Evolutionary conservation across 2,797 vertebrate species (phyloP), one percentile per base, ranked within the genome.

Genomic region (Dallia pectoralis): DNA sequence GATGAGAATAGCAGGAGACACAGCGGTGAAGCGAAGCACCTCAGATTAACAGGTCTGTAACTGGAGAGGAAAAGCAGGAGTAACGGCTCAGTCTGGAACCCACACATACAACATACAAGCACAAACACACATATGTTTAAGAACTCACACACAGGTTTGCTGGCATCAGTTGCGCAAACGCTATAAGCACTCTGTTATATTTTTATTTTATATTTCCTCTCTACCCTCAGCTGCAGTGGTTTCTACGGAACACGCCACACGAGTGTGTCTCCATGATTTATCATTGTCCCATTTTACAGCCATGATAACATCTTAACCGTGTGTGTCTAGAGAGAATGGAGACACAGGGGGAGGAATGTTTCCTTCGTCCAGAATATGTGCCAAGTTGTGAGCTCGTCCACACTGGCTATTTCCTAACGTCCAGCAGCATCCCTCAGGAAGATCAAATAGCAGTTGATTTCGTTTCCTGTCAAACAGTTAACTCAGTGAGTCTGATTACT

Each of bases 1-100:
- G 74, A 75, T 66, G 65, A 69, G 77, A 81, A 71, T 70, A 75
- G 79, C 75, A 78, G 75, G 70, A 82, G 74, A 74, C 74, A 75
- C 74, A 75, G 59, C 59, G 32, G 48, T 56, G 48, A 70, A 59
- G 64, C 67, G 29, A 12, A 56, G 30, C 12, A 25, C 25, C 74
- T 69, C 70, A 53, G 61, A 76, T 78, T 69, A 49, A 70, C 70
- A 78, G 53, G 27, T 40, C 74, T 65, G 33, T 68, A 67, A 77
- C n/a, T 63, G 44, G 66, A 66, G n/a, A 15, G 75, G 67, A 79
- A 63, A 67, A 71, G n/a, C 27, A 32, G 32, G 47, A 73, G 61
- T 36, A 19, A 73, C 36, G 4, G 63, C 29, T 36, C 62, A 59
- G 36, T 40, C n/a, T 67, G 51, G 71, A 78, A 64, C 44, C 33